A percentile compares a stretch with the other conserved stretches of the same genome.
Conservation (phyloP, 2,797 vertebrate genomes). For the Helicolenus hilgendorfi region DNA sequence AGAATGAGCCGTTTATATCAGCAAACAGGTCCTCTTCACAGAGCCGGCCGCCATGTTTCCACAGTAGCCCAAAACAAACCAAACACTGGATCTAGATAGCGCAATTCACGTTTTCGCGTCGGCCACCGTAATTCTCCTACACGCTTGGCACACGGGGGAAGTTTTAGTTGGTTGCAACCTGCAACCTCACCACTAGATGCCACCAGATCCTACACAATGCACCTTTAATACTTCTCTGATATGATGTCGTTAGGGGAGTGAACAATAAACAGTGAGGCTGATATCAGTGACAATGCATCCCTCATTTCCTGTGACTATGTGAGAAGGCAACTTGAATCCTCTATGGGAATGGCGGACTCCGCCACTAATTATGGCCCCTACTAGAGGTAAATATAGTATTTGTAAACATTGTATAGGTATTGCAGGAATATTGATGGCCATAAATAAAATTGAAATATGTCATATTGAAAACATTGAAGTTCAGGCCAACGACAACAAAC, state of each 20-base stretch:
- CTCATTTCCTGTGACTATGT: neutral
- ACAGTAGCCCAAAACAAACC: too few species aligned
- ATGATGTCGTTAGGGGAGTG: neutral
- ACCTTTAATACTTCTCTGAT: neutral
- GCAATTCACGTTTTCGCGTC: rapidly evolving
- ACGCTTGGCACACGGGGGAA: too few species aligned
- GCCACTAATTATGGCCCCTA: neutral
- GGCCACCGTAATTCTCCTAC: too few species aligned
- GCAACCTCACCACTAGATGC: too few species aligned
- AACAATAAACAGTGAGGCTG: neutral
- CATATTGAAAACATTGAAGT: neutral
- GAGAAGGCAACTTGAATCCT: neutral
- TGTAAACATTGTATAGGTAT: too few species aligned
- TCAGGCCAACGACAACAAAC: neutral
- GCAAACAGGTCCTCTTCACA: too few species aligned
- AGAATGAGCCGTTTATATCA: too few species aligned
- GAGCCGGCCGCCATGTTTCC: too few species aligned
- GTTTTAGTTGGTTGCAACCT: too few species aligned
- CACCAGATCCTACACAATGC: too few species aligned
- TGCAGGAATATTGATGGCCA: neutral
- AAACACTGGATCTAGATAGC: too few species aligned
- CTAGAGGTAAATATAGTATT: neutral
- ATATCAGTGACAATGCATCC: neutral
- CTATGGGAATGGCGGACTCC: neutral
- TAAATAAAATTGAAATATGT: too few species aligned